phyloP scores from a whole-genome alignment of 2,113 vertebrate species.

The Gopherus evgoodei region DNA sequence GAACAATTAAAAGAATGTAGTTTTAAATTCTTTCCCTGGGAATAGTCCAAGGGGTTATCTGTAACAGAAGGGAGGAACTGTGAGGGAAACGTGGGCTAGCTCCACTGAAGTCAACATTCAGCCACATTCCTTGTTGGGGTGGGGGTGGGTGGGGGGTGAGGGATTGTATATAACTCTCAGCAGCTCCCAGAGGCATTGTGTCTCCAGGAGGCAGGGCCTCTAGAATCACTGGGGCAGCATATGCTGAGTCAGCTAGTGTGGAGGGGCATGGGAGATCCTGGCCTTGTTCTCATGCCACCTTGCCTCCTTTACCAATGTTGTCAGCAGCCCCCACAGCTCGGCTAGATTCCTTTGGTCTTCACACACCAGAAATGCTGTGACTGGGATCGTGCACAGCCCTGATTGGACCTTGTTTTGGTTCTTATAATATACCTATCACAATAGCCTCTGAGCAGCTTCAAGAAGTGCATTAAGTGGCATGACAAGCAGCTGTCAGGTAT shows the following conservation, averaged over 20 bases:
- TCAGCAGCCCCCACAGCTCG: accelerated
- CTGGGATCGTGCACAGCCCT: background rate
- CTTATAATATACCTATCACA: background rate
- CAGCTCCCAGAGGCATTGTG: background rate
- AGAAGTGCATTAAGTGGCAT: background rate
- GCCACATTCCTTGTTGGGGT: background rate
- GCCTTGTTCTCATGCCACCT: background rate
- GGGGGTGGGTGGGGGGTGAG: accelerated
- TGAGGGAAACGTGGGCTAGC: background rate
- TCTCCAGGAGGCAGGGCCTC: accelerated
- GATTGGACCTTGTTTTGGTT: background rate
- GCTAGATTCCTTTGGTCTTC: background rate
- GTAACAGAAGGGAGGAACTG: background rate
- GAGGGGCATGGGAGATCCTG: background rate
- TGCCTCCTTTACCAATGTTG: background rate
- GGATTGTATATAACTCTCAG: background rate
- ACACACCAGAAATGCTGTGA: background rate
- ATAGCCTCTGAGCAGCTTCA: background rate
- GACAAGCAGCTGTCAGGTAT: background rate
- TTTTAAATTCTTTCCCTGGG: background rate
- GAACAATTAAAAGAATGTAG: background rate
- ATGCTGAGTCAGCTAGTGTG: background rate
- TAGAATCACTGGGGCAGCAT: background rate
- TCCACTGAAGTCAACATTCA: background rate
- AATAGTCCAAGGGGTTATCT: background rate